Base-by-base conservation (phyloP, 1,140 invertebrate species). In the Theocolax elegans region DNA sequence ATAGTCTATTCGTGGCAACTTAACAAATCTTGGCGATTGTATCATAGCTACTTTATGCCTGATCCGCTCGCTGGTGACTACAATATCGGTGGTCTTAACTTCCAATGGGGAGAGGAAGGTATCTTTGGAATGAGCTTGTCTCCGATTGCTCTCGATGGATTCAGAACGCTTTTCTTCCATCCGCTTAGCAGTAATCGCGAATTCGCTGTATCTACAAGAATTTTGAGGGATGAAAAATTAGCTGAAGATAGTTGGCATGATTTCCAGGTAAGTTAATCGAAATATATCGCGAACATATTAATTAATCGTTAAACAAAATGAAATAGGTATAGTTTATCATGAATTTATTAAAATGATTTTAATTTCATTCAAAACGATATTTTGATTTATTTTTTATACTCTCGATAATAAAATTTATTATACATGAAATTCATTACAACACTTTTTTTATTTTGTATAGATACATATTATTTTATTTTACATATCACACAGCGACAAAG, bases 71-170 rank as follows among this genome's bases (percentile, higher is more conserved):
- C 88, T 19, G 92, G 93, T 7, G 91, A 93, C 77, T 94, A 91
- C 80, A 93, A 92, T 74, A 91, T 93, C 44, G 91, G 88, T 7
- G 92, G 92, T 2, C 79, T 94, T 1, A 94, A 94, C 77, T 95
- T 94, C 86, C 92, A 94, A 81, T 94, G 93, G 93, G 88, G 87
- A 7, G 89, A 90, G 51, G 93, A 95, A 82, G 93, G 93, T 7
- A 92, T 95, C 49, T 94, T 94, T 71, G 93, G 93, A 1, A 91
- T 94, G 82, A 89, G 90, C 0, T 77, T 94, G 3, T 90, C 92
- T 0, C 89, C 92, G 1, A 80, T 89, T 10, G 86, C 89, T 1
- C 69, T 81, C 17, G 90, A 92, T 73, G 92, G 92, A 38, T 92
- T 85, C 74, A 88, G 91, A 67, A 90, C 89, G 0, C 80, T 94